Base-by-base conservation (phyloP, 2,797 vertebrate genomes). In the Neosilurus mollespiculum region DNA sequence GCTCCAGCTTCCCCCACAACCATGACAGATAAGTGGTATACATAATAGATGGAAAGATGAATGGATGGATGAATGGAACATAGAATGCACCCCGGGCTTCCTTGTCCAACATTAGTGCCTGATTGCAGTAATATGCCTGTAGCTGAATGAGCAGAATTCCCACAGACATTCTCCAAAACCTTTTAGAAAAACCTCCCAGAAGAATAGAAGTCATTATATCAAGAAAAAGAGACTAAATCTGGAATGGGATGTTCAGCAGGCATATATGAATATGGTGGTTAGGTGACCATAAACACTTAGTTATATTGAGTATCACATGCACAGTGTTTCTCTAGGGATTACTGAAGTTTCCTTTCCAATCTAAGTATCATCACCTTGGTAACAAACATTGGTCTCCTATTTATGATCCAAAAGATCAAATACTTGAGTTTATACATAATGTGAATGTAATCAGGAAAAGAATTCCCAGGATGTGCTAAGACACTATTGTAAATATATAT, bases 381-480 rank as follows among this genome's bases (percentile, higher is more conserved):
- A 58, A 62, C 22, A 77, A 78, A 78, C 6, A 64, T 20, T 34
- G 72, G 72, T 22, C 16, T 75, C 24, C 26, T 58, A 34, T 75
- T 37, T 9, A 34, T 20, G 24, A 4, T 73, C 2, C 22, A 73
- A 56, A 56, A 30, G 9, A 18, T 53, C 43, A 9, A 3, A 53
- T 15, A 53, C 8, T 72, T 72, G 49, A 53, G 51, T 54, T 73
- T 24, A 54, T 61, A 49, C 9, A 78, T 62, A 62, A 65, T 22
- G 34, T 37, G 43, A 64, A 26, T 53, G 15, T 26, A 78, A 78
- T 12, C n/a, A 51, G 51, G 24, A 65, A 65, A n/a, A 64, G n/a
- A 9, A 64, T 78, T 78, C 37, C 10, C 15, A 10, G 59, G 76
- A 43, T 78, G 22, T 61, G 30, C 20, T 37, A 61, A 37, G 73